A percentile compares a stretch with the other conserved stretches of the same genome.
phyloP scores from a whole-genome alignment of 2,797 vertebrate species.

The Coranthus polyacanthus region DNA sequence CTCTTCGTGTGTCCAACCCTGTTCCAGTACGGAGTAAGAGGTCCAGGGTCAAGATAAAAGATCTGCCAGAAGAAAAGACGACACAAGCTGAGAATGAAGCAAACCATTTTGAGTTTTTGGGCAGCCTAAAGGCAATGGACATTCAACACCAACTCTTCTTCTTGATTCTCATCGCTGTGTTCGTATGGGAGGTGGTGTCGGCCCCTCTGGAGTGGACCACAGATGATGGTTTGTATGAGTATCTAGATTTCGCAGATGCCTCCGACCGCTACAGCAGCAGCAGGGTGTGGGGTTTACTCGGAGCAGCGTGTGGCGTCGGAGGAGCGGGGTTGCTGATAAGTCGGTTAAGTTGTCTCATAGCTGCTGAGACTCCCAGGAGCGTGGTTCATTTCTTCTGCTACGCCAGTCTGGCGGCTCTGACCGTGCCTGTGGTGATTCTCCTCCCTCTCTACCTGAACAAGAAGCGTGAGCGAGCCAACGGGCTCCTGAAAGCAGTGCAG shows the following conservation, averaged over 20 bases:
- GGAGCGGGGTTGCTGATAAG: constrained; percentile 83
- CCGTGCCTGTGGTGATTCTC: constrained; percentile 66
- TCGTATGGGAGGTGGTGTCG: constrained; percentile 84
- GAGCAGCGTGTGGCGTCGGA: constrained; percentile 81
- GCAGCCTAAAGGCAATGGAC: constrained; percentile 78
- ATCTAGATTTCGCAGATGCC: constrained; percentile 91
- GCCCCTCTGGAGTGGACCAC: constrained; percentile 85
- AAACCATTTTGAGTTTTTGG: constrained; percentile 64
- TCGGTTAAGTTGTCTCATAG: constrained; percentile 79
- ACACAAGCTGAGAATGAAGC: background rate
- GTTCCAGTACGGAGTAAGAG: constrained; percentile 43
- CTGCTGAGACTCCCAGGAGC: constrained; percentile 33
- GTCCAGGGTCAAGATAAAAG: constrained; percentile 22
- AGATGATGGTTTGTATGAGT: constrained; percentile 91
- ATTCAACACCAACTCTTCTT: constrained; percentile 85
- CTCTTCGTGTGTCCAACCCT: background rate
- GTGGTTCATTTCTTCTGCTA: constrained; percentile 87
- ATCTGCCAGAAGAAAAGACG: background rate
- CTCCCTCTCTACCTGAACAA: constrained; percentile 85
- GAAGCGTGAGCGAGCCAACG: constrained; percentile 66
- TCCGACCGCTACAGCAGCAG: constrained; percentile 82
- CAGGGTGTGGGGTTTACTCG: constrained; percentile 84
- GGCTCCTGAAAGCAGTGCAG: constrained; percentile 82
- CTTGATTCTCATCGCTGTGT: constrained; percentile 79
- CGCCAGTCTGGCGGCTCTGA: constrained; percentile 62